Base-by-base conservation (phyloP, 2,113 vertebrate species). In the Triplophysa siluroides region DNA sequence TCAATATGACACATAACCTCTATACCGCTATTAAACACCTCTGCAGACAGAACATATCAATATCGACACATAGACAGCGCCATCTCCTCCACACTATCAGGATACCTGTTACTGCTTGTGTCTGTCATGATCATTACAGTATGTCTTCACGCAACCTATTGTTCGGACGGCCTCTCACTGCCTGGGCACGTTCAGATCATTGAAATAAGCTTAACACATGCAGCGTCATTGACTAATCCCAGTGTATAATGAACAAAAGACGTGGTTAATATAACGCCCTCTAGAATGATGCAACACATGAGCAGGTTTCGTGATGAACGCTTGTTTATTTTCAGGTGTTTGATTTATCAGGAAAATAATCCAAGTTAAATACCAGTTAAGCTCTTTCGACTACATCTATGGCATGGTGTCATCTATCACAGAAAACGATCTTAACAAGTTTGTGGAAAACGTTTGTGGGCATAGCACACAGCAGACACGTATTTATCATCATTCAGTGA, bases 221-320 rank as follows among this genome's bases (percentile, higher is more conserved):
- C 71, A 23, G 41, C 29, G n/a, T 43, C 6, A n/a, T 9, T 21
- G 29, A 73, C 71, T 72, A 72, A 72, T 58, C 13, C 43, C n/a
- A 23, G 29, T 73, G 54, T 3, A n/a, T 43, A 21, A 50, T 50
- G 8, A 38, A 8, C n/a, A 18, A 43, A 41, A 73, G 41, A 43
- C 5, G 0, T 10, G 33, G 11, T 60, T 73, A 23, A 60, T 60
- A 73, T 73, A 33, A 5, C 70, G 41, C 29, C 54, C 58, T 58
- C 1, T 21, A 3, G n/a, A 41, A 73, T 60, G 71, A 73, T 60
- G 54, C 29, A 73, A 73, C 50, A n/a, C 29, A 60, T 10, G 23
- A 16, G 7, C 12, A 9, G 54, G 19, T 56, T 72, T 38, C 69
- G 38, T 21, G 29, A 56, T 58, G 50, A 71, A 23, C 29, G 21